Evolutionary conservation across 2,113 vertebrate genomes (phyloP).

Genomic region (Amphiprion percula): DNA sequence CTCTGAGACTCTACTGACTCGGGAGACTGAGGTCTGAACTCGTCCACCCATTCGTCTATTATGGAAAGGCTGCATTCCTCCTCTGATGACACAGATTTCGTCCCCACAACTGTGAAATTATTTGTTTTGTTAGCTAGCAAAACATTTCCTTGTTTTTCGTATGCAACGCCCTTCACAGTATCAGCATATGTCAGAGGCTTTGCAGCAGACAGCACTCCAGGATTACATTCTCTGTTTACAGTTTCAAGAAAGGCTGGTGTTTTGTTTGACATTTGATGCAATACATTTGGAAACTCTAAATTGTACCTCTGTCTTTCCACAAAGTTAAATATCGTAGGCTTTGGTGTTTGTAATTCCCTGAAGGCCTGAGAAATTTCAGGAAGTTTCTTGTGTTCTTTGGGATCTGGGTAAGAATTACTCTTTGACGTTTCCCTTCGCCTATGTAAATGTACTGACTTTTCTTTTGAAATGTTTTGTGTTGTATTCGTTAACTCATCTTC

Average conservation of each 20-base stretch:
- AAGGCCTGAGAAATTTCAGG: accelerated
- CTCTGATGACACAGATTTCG: background rate
- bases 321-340: slow-evolving; percentile 44
- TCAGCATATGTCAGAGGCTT: background rate
- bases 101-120: background rate
- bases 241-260: accelerated
- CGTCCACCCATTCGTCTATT: background rate
- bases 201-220: too few relatives aligned
- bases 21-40: background rate
- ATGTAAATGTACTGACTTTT: background rate
- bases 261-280: accelerated
- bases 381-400: background rate
- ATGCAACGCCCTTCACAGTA: background rate
- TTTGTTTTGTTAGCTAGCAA: too few relatives aligned
- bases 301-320: slow-evolving; percentile 32
- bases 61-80: background rate
- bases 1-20: background rate
- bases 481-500: background rate
- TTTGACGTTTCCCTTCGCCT: background rate
- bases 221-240: background rate
- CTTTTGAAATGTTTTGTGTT: background rate
- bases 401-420: background rate
- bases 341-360: accelerated
- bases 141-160: background rate
- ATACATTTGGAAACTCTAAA: slow-evolving; percentile 32